A percentile compares a stretch with the other conserved stretches of the same genome.
phyloP scores from a whole-genome alignment of 2,888 invertebrate genomes.

The Elmis aenea region DNA sequence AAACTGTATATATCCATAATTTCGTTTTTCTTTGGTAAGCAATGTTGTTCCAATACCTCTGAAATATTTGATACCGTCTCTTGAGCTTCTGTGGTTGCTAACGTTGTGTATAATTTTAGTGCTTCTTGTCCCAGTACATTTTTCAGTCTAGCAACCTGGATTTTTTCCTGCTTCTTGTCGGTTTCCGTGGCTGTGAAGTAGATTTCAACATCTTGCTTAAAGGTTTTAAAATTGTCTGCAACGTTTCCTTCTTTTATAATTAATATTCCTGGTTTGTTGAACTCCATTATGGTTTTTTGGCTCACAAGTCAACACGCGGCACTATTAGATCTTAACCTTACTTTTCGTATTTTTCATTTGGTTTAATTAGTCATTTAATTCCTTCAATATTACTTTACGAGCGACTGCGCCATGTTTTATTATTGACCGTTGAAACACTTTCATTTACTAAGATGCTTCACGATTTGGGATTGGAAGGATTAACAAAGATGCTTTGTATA shows the following conservation, averaged over 20 bases:
- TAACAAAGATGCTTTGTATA: too few species aligned
- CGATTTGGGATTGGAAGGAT: too few species aligned
- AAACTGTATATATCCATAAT: slow-evolving; percentile 14
- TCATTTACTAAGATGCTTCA: too few species aligned
- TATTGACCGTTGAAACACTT: too few species aligned
- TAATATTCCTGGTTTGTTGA: neutral
- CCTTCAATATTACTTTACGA: too few species aligned
- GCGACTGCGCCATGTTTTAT: too few species aligned
- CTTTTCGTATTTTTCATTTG: too few species aligned
- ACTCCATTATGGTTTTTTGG: too few species aligned
- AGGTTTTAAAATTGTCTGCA: neutral
- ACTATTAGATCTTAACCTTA: too few species aligned
- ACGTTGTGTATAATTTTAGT: slow-evolving; percentile 4
- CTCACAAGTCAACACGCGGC: too few species aligned
- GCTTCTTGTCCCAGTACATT: slow-evolving; percentile 2
- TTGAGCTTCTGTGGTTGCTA: too few species aligned
- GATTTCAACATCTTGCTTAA: slow-evolving; percentile 2
- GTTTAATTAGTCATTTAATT: too few species aligned
- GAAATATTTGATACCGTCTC: slow-evolving; percentile 7
- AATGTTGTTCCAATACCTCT: slow-evolving; percentile 11
- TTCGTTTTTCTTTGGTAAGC: slow-evolving; percentile 14
- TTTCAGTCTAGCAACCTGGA: slow-evolving; percentile 1
- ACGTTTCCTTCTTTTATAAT: neutral
- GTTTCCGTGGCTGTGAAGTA: slow-evolving; percentile 2
- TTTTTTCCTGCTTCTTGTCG: neutral